Evolutionary conservation across 2,888 invertebrate species (phyloP), one percentile per base, ranked within the genome.

Genomic region (Caenorhabditis panamensis): DNA sequence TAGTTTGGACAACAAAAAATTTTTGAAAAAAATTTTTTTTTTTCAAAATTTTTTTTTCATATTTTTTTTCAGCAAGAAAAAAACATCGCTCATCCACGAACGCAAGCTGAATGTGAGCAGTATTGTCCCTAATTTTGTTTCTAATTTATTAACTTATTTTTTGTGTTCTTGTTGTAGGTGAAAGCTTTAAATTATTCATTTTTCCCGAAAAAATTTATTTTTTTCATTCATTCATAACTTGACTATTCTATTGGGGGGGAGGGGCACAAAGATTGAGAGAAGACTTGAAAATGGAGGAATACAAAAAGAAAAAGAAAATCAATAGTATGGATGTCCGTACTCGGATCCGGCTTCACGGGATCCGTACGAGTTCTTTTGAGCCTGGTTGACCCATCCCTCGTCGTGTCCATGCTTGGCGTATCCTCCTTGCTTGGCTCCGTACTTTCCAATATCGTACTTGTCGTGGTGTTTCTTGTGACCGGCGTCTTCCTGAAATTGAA

Each of bases 81-180:
- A 1, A 84, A 84, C 54, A 47, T 68, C 1, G 63, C 77, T 0
- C 83, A 84, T 62, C 84, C 84, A 9, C 58, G 84, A 44, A 84
- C 83, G 0, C 28, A 56, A 22, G 78, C 56, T 2, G 84, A 84
- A 67, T 84, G 84, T 41, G 72, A 79, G 18, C 62, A 56, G 13
- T 84, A 76, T 67, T 84, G 84, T 47, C 9, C 47, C 13, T 58
- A 49, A 73, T 58, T 28, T 22, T 22, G 9, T 2, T 5, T 18
- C 20, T 22, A n/a, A 13, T 51, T 61, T 61, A 28, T 44, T 16
- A 16, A 26, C 1, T 47, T 41, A 41, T 41, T 41, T 13, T 41
- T 41, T 41, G 2, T 16, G 5, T 41, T 31, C 9, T 31, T 31
- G 31, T 31, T 31, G 31, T 31, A 31, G 31, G 9, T 31, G 31